phyloP scores from a whole-genome alignment of 2,888 invertebrate species.

The Pasiphila rectangulata region DNA sequence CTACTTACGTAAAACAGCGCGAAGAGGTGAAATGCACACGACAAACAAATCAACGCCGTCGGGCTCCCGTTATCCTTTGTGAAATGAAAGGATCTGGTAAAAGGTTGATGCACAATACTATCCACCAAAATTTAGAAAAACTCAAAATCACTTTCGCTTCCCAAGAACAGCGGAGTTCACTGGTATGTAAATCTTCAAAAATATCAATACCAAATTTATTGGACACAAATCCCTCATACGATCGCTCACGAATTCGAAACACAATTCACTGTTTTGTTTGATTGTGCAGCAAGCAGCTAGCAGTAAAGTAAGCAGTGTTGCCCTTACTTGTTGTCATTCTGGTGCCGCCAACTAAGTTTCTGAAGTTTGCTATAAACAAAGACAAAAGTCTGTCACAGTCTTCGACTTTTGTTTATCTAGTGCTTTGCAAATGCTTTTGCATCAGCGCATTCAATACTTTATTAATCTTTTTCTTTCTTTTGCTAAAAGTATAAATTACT shows the following conservation, averaged over 20 bases:
- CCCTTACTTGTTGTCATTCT: too few relatives aligned
- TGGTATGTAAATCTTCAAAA: conserved; percentile 43
- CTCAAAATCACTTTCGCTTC: conserved; percentile 27
- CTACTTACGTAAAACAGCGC: conserved; percentile 51
- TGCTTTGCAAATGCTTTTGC: too few relatives aligned
- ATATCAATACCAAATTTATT: conserved; percentile 40
- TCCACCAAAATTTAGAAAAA: conserved; percentile 30
- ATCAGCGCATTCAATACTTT: too few relatives aligned
- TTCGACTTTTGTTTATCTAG: too few relatives aligned
- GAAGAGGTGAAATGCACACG: conserved; percentile 45
- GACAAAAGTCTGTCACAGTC: too few relatives aligned
- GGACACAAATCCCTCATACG: conserved; percentile 41
- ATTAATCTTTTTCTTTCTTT: too few relatives aligned
- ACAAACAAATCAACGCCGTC: conserved; percentile 27
- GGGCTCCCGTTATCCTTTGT: conserved; percentile 59
- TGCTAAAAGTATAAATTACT: too few relatives aligned
- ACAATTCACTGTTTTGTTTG: conserved; percentile 35
- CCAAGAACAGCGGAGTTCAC: conserved; percentile 41
- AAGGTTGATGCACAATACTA: conserved; percentile 35
- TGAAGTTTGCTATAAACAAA: too few relatives aligned
- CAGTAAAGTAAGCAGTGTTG: conserved; percentile 6
- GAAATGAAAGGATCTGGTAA: conserved; percentile 50
- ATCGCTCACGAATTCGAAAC: conserved; percentile 46
- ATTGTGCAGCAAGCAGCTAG: conserved; percentile 14
- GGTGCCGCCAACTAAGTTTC: too few relatives aligned